Evolutionary conservation across 2,113 vertebrate genomes (phyloP), one percentile per base, ranked within the genome.

Genomic region (Pseudopodoces humilis): DNA sequence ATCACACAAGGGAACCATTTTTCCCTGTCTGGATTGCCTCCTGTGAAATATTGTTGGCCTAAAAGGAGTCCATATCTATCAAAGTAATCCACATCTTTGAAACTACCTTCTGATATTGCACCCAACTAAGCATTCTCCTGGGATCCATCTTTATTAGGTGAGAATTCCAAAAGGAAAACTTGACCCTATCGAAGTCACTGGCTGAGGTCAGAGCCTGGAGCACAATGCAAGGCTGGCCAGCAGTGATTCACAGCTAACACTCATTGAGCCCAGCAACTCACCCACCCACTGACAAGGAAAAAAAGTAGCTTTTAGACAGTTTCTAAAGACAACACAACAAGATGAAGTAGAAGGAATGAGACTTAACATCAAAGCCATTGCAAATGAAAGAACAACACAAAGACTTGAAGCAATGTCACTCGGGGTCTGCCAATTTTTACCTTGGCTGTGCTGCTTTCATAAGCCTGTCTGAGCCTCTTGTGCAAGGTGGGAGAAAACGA

Each of bases 361-460:
- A 50, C 74, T 79, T 55, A 92, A 69, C 41, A 76, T 60, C 67
- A 83, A 83, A 88, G 39, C 25, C 47, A 80, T 20, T 3, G 6
- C 21, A 86, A 92, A 75, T 33, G 62, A 56, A 63, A 77, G 10
- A 81, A 23, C 15, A 88, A 39, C 20, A 65, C 47, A 90, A 70
- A 81, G 28, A 49, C 43, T 24, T 44, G 56, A 81, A 92, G 47
- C 25, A 83, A 53, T 5, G 1, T 39, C 43, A 84, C 11, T 16
- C 64, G 43, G 77, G 20, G 31, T 77, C 35, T 81, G 47, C 39
- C 46, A 28, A 4, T 65, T 91, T 87, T 95, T 98, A 99, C 99
- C 98, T 99, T 99, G 84, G 98, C 98, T 62, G 97, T 98, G 95
- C 99, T 99, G 97, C 84, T 98, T 94, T 99, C 98, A 60, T 99